phyloP scores from a whole-genome alignment of 2,113 vertebrate species.

The Zingel zingel region DNA sequence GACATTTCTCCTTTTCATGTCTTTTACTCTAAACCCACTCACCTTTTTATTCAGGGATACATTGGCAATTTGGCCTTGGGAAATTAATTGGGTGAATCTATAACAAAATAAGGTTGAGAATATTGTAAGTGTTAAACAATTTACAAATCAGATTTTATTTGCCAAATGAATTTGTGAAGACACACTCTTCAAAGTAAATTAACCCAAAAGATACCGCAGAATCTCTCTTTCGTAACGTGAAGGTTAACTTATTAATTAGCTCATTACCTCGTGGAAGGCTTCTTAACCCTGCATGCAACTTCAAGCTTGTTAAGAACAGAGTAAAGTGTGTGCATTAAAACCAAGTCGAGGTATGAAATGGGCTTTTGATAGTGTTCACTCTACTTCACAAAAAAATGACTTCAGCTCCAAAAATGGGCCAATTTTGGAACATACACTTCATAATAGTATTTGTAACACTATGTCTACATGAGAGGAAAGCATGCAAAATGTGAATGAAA shows the following conservation, averaged over 20 bases:
- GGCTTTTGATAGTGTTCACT: not conserved
- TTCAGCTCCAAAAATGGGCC: not conserved
- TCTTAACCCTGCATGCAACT: constrained; percentile 9
- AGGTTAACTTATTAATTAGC: constrained; percentile 29
- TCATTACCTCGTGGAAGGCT: constrained; percentile 16
- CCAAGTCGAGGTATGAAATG: not conserved
- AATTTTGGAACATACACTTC: not conserved
- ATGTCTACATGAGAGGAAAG: not conserved
- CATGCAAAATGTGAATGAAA: not conserved
- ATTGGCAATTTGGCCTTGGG: constrained; percentile 50
- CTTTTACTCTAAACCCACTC: constrained; percentile 15
- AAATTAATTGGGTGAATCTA: constrained; percentile 27
- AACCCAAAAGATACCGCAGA: not conserved
- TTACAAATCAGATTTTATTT: constrained; percentile 13
- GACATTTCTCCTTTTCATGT: constrained; percentile 30
- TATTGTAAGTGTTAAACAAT: not conserved
- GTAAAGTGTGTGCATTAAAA: constrained; percentile 11
- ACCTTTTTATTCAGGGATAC: constrained; percentile 31
- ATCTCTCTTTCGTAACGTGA: not conserved
- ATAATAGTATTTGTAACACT: not conserved
- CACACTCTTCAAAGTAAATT: not conserved
- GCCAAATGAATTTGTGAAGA: not conserved
- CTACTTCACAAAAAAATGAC: not conserved
- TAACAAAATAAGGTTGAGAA: not conserved
- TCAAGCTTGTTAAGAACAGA: constrained; percentile 23